Conservation (phyloP, 2,888 invertebrate genomes). For the Platynereis dumerilii region DNA sequence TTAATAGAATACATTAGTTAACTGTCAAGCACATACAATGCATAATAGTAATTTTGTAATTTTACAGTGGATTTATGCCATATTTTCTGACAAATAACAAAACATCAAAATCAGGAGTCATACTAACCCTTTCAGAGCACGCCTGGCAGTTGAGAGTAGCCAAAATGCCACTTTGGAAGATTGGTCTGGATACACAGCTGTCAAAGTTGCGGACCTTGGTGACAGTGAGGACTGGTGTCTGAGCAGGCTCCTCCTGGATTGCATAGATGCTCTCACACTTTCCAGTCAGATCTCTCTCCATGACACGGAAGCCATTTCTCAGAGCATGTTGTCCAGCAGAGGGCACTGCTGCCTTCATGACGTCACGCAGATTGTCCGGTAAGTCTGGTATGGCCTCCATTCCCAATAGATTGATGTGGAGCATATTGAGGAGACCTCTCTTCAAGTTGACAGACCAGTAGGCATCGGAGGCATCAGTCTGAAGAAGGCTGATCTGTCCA, state of each 20-base stretch:
- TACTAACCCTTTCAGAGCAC: too few species aligned
- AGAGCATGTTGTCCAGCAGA: slow-evolving; percentile 6
- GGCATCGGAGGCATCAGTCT: slow-evolving; percentile 48
- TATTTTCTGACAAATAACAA: too few species aligned
- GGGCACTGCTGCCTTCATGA: neutral
- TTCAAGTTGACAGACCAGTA: slow-evolving; percentile 63
- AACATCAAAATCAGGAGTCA: too few species aligned
- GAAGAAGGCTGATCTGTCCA: neutral
- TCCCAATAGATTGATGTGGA: slow-evolving; percentile 50
- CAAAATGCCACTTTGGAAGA: slow-evolving; percentile 39
- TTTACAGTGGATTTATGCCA: too few species aligned
- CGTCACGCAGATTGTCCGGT: neutral
- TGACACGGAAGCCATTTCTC: slow-evolving; percentile 39
- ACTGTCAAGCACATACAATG: too few species aligned
- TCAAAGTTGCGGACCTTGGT: slow-evolving; percentile 64
- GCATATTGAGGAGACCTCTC: slow-evolving; percentile 54
- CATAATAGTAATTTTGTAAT: too few species aligned
- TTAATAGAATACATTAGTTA: too few species aligned
- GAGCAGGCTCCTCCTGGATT: slow-evolving; percentile 20
- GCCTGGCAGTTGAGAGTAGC: too few species aligned
- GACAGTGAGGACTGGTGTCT: slow-evolving; percentile 47
- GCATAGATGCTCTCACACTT: slow-evolving; percentile 56
- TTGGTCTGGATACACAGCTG: slow-evolving; percentile 48
- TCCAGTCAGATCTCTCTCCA: slow-evolving; percentile 48
- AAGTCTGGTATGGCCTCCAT: slow-evolving; percentile 1